phyloP scores from a whole-genome alignment of 2,888 invertebrate species.

The Arrhopalites spinosus region DNA sequence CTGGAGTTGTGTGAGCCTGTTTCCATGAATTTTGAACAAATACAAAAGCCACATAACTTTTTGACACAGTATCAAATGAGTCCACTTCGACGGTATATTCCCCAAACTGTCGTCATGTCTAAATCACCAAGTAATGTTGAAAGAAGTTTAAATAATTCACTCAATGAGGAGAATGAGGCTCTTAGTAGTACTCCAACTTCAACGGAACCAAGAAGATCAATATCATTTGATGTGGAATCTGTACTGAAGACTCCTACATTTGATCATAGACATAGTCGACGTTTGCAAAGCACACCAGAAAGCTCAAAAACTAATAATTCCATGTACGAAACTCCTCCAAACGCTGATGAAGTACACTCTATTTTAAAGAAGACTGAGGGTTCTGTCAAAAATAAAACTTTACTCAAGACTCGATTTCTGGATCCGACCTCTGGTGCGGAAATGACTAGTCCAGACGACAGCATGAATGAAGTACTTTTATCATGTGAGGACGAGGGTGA shows the following conservation, averaged over 20 bases:
- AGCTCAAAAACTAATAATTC: slow-evolving; percentile 3
- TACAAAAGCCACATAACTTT: not conserved
- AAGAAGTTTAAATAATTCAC: not conserved
- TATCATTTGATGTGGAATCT: slow-evolving; percentile 42
- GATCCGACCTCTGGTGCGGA: slow-evolving; percentile 34
- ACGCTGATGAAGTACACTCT: slow-evolving; percentile 37
- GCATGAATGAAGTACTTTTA: not conserved
- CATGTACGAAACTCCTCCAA: slow-evolving; percentile 21
- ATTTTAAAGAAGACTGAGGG: slow-evolving; percentile 47
- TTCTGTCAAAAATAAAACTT: slow-evolving; percentile 4
- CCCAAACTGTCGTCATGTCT: not conserved
- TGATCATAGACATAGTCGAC: slow-evolving; percentile 41
- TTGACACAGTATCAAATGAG: slow-evolving; percentile 23
- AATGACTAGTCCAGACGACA: not conserved
- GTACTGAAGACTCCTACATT: slow-evolving; percentile 47
- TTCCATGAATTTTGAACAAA: slow-evolving; percentile 1
- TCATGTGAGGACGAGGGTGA: no score
- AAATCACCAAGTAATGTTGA: slow-evolving; percentile 13
- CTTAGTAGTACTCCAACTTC: not conserved
- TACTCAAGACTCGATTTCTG: slow-evolving; percentile 25
- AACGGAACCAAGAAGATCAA: slow-evolving; percentile 17
- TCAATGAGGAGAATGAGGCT: not conserved
- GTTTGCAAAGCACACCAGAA: not conserved
- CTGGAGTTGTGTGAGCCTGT: not conserved
- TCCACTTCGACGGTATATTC: slow-evolving; percentile 22